phyloP scores from a whole-genome alignment of 2,113 vertebrate genomes.

The Nestor notabilis region DNA sequence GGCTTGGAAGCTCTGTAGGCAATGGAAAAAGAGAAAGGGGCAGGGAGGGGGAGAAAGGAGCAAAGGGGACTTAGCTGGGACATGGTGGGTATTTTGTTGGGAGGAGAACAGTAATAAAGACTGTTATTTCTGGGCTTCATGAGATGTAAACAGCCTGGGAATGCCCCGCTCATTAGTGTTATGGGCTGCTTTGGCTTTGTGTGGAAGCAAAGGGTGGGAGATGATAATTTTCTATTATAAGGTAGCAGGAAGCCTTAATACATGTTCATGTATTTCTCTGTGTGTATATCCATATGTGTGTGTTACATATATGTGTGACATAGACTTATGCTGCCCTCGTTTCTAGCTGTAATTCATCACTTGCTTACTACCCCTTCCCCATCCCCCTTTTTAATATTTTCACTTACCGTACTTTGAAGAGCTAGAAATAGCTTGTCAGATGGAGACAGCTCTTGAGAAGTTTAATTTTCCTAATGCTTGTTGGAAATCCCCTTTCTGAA shows the following conservation, averaged over 20 bases:
- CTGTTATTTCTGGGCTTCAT: accelerated
- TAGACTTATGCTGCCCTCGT: not conserved
- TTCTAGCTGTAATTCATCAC: not conserved
- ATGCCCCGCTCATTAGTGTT: not conserved
- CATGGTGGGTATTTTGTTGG: accelerated
- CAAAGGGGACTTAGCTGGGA: not conserved
- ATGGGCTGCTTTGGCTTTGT: not conserved
- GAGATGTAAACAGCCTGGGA: not conserved
- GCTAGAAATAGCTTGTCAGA: conserved; percentile 67
- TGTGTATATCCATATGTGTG: accelerated
- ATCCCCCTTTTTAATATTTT: conserved; percentile 38
- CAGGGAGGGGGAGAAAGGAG: not conserved
- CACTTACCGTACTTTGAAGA: conserved; percentile 22
- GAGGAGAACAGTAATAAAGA: no score
- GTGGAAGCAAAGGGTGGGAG: not conserved
- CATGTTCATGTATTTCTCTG: not conserved
- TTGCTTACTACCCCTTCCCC: not conserved
- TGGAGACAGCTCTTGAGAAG: conserved; percentile 62
- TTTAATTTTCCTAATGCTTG: conserved; percentile 74
- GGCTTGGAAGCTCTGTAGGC: not conserved
- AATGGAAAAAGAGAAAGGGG: not conserved
- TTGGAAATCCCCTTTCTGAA: conserved; percentile 62
- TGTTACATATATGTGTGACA: not conserved
- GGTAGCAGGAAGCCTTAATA: not conserved
- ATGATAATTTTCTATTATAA: not conserved